Evolutionary conservation across 2,113 vertebrate species (phyloP).

Genomic region (Tamias sibiricus): DNA sequence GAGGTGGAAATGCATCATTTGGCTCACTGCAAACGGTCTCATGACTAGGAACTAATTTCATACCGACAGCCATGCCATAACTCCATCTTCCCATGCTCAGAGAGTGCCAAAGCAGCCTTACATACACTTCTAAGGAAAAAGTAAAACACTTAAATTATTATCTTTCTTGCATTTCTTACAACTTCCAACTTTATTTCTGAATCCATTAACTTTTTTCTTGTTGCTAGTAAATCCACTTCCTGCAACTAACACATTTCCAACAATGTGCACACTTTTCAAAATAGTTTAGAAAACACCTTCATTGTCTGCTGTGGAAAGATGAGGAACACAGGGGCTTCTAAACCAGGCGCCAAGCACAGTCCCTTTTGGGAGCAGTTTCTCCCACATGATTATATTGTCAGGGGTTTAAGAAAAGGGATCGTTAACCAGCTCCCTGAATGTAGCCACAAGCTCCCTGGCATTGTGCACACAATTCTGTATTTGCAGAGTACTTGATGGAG

Average conservation of each 20-base stretch:
- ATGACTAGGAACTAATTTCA: background rate
- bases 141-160: background rate
- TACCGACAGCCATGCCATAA: background rate
- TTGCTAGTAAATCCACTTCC: slow-evolving; percentile 14
- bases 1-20: background rate
- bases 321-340: background rate
- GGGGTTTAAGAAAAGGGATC: background rate
- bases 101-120: background rate
- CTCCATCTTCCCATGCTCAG: background rate
- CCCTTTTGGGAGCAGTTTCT: background rate
- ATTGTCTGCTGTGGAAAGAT: background rate
- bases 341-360: background rate
- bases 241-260: background rate
- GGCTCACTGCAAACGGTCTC: background rate
- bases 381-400: background rate
- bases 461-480: background rate
- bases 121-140: background rate
- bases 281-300: slow-evolving; percentile 3
- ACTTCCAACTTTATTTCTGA: background rate
- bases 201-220: background rate
- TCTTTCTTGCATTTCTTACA: background rate
- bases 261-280: slow-evolving; percentile 37
- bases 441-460: background rate
- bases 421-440: background rate
- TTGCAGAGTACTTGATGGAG: background rate